phyloP scores from a whole-genome alignment of 2,113 vertebrate genomes.

The Psammodynastes pulverulentus region DNA sequence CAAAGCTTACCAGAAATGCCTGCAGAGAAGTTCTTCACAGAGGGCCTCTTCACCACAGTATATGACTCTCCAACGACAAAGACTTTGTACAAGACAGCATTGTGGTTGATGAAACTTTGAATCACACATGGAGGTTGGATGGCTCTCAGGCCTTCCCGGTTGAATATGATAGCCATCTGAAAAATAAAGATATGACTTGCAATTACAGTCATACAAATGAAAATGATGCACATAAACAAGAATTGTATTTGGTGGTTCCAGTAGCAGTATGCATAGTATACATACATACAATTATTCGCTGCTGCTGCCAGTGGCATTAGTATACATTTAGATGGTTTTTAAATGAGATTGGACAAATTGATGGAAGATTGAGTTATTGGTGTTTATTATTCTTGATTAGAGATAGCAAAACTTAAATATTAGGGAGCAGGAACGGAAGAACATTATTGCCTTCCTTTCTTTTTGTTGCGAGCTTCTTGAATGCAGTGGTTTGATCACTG shows the following conservation, averaged over 20 bases:
- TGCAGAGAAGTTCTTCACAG: conserved; percentile 94
- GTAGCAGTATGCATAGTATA: neutral
- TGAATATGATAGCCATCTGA: conserved; percentile 99
- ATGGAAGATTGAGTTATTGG: neutral
- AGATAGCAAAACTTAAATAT: neutral
- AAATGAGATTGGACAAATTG: neutral
- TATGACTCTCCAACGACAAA: conserved; percentile 96
- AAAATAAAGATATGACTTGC: conserved; percentile 5
- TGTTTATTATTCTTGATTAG: neutral
- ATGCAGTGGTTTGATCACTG: neutral
- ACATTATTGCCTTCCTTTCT: neutral
- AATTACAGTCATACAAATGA: neutral
- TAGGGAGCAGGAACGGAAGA: neutral
- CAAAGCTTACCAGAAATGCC: conserved; percentile 84
- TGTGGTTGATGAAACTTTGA: conserved; percentile 99
- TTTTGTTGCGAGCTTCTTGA: neutral
- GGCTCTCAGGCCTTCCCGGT: conserved; percentile 88
- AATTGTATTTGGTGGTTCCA: neutral
- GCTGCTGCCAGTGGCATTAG: neutral
- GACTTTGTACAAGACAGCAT: conserved; percentile 95
- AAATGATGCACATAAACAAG: neutral
- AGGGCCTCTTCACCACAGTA: conserved; percentile 93
- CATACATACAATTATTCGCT: neutral
- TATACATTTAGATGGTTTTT: neutral
- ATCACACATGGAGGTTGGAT: conserved; percentile 92